Conservation (phyloP, 2,797 vertebrate genomes). For the Pogonophryne albipinna region DNA sequence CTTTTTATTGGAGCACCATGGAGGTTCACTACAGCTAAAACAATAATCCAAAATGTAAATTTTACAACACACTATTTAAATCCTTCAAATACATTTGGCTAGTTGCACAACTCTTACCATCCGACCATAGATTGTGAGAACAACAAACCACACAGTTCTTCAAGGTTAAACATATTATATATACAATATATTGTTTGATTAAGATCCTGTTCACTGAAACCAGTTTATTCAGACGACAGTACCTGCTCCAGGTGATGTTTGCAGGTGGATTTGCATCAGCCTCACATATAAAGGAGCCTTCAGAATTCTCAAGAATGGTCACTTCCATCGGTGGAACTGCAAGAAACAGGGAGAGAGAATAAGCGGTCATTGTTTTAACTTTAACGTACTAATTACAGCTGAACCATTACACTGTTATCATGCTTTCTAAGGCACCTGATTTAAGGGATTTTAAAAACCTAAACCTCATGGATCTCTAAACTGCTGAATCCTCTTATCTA, state of each 20-base stretch:
- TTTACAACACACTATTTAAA: not conserved
- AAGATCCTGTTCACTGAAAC: not conserved
- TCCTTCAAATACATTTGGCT: not conserved
- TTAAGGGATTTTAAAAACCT: too few species aligned
- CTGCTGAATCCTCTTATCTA: too few species aligned
- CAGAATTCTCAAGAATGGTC: not conserved
- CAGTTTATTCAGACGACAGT: not conserved
- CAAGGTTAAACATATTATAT: not conserved
- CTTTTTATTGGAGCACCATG: not conserved
- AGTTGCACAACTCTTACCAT: not conserved
- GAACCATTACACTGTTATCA: not conserved
- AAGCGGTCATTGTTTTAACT: not conserved
- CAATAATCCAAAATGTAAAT: not conserved
- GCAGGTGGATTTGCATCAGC: slow-evolving; percentile 63
- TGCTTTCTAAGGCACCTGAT: not conserved
- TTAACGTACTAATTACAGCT: not conserved
- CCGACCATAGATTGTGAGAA: not conserved
- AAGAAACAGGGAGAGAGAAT: slow-evolving; percentile 11
- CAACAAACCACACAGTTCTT: not conserved
- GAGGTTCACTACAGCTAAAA: not conserved
- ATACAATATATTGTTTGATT: not conserved
- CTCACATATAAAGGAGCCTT: slow-evolving; percentile 50
- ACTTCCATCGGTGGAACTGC: slow-evolving; percentile 59
- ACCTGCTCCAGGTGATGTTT: slow-evolving; percentile 72
- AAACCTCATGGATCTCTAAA: too few species aligned